Conservation (phyloP, 2,113 vertebrate species). For the Castor canadensis region DNA sequence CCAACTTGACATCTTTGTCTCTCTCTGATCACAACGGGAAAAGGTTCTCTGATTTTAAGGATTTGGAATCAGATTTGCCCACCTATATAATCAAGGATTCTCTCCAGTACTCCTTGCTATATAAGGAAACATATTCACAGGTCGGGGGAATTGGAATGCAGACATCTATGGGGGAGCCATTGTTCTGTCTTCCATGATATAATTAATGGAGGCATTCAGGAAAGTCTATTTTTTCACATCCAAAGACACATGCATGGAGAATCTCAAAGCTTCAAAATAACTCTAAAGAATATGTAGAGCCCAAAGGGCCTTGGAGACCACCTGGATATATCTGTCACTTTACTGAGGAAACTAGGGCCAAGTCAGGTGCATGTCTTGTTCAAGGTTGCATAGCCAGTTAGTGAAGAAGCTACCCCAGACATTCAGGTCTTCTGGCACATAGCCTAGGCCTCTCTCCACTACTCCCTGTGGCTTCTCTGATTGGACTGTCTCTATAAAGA, state of each 20-base stretch:
- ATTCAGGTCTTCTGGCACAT: not conserved
- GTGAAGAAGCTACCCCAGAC: not conserved
- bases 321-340: not conserved
- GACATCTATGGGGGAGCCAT: not conserved
- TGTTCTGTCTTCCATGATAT: not conserved
- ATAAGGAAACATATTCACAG: not conserved
- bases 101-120: not conserved
- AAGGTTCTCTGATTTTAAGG: not conserved
- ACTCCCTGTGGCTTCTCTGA: not conserved
- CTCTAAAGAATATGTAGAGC: not conserved
- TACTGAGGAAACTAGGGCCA: not conserved
- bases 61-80: not conserved
- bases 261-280: not conserved
- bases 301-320: not conserved
- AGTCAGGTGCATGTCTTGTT: not conserved
- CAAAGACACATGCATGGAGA: rapidly evolving
- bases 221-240: not conserved
- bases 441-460: rapidly evolving
- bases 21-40: not conserved
- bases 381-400: not conserved
- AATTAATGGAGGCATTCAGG: not conserved
- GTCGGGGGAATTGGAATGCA: not conserved
- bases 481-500: not conserved
- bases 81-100: too few species aligned
- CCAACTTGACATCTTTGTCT: not conserved